These are phyloP conservation scores for Laticauda colubrina DNA, from an alignment of 2,113 vertebrate genomes.

Conservation along the genomic window DNA sequence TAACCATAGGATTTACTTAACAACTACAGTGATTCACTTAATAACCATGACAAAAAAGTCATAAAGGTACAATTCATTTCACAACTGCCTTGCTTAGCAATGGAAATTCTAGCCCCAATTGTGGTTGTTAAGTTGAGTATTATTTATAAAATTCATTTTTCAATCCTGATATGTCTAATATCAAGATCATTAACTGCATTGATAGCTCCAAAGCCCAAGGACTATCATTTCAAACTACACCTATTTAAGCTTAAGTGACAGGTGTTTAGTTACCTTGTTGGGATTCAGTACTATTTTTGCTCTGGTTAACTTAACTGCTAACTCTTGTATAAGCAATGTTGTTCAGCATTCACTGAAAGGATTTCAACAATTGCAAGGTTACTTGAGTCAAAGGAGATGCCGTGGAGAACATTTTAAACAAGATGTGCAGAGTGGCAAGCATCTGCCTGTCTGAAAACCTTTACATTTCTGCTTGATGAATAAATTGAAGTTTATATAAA, in stretches of 20 bases:
- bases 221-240: constrained; percentile 20
- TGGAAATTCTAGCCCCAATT: neutral
- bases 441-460: constrained; percentile 63
- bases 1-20: neutral
- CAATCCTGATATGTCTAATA: neutral
- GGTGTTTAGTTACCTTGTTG: constrained; percentile 48
- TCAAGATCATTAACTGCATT: neutral
- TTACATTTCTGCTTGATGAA: constrained; percentile 58
- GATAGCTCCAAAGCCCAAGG: neutral
- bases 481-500: constrained; percentile 64
- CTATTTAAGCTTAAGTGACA: constrained; percentile 42
- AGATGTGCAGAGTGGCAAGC: constrained; percentile 61
- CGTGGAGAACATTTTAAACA: constrained; percentile 66
- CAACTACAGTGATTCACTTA: neutral
- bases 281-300: constrained; percentile 50
- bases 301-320: constrained; percentile 60
- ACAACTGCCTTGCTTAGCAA: neutral
- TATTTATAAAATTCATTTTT: neutral
- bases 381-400: constrained; percentile 62
- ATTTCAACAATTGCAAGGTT: constrained; percentile 61
- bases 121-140: neutral
- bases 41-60: neutral
- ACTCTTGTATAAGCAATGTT: constrained; percentile 55
- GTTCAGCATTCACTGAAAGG: constrained; percentile 63
- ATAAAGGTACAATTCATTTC: neutral